Conservation (phyloP, 2,888 invertebrate species). For the Ommatoiulus sabulosus region DNA sequence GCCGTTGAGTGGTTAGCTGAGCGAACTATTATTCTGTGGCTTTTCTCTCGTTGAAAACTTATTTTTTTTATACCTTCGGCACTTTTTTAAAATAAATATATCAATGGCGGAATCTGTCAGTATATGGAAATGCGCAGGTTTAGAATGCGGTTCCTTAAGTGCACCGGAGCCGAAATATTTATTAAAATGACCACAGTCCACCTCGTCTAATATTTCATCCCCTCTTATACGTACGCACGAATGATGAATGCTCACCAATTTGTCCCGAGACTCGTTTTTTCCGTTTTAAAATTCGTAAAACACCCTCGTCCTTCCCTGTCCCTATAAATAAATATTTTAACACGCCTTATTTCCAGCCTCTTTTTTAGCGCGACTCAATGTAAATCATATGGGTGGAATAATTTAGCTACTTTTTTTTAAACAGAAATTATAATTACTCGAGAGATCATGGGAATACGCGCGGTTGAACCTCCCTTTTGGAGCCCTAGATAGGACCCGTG, state of each 20-base stretch:
- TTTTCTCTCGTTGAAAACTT: background rate
- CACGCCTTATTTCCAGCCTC: conserved; percentile 4
- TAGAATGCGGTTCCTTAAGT: conserved; percentile 20
- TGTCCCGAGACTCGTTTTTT: background rate
- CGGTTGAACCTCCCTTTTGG: background rate
- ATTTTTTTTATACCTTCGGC: background rate
- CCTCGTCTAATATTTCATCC: conserved; percentile 2
- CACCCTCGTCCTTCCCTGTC: conserved; percentile 12
- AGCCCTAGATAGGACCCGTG: background rate
- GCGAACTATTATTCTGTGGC: background rate
- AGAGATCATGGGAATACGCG: background rate
- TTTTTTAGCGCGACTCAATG: background rate
- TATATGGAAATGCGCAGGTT: conserved; percentile 20
- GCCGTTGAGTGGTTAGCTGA: background rate
- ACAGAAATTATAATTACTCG: background rate
- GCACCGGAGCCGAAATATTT: background rate
- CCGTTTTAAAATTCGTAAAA: conserved; percentile 6
- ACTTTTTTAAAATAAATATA: conserved; percentile 27
- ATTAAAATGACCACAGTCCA: conserved; percentile 2
- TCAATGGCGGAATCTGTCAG: background rate
- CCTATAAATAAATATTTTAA: conserved; percentile 17
- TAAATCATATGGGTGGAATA: conserved; percentile 15
- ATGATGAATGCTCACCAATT: conserved; percentile 18
- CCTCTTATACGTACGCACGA: conserved; percentile 1
- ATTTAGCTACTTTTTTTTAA: conserved; percentile 6